A percentile compares a stretch with the other conserved stretches of the same genome.
These are phyloP conservation scores for Nomada ruficornis DNA, from an alignment of 2,888 invertebrate genomes.

Conservation along the genomic window DNA sequence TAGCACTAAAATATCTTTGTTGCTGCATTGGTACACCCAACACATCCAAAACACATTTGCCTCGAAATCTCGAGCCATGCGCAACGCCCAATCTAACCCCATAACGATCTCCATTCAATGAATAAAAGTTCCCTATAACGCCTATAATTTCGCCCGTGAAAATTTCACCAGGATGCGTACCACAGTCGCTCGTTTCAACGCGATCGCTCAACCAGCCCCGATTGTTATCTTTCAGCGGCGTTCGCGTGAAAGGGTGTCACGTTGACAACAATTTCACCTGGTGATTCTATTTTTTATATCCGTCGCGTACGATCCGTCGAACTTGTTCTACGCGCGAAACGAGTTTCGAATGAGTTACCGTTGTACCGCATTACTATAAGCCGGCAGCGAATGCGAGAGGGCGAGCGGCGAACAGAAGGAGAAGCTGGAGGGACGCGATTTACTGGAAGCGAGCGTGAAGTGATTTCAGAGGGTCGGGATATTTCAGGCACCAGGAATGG, in stretches of 20 bases:
- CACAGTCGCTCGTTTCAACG: not conserved
- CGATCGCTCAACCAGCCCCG: not conserved
- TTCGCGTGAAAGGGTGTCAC: not conserved
- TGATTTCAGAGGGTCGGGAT: slow-evolving; percentile 69
- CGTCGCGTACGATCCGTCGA: slow-evolving; percentile 39
- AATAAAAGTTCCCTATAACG: too few relatives aligned
- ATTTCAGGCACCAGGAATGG: slow-evolving; percentile 64
- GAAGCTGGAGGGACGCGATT: slow-evolving; percentile 29
- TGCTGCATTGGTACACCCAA: too few relatives aligned
- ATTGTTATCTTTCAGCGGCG: not conserved
- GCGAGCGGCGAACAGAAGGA: not conserved
- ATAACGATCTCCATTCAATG: too few relatives aligned
- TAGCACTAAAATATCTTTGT: too few relatives aligned
- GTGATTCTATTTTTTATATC: slow-evolving; percentile 46
- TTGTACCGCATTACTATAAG: slow-evolving; percentile 48
- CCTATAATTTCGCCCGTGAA: too few relatives aligned
- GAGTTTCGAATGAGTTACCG: slow-evolving; percentile 64
- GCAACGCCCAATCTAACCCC: too few relatives aligned
- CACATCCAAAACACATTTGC: too few relatives aligned
- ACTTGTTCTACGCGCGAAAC: slow-evolving; percentile 42
- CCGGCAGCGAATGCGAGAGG: slow-evolving; percentile 36
- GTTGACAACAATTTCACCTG: slow-evolving; percentile 43
- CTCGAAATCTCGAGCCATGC: too few relatives aligned
- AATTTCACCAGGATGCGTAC: not conserved
- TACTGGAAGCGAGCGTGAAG: slow-evolving; percentile 62